Percentiles rank a stretch among this genome's conserved stretches.
Conservation (phyloP, 2,113 vertebrate genomes). For the Sapajus apella region DNA sequence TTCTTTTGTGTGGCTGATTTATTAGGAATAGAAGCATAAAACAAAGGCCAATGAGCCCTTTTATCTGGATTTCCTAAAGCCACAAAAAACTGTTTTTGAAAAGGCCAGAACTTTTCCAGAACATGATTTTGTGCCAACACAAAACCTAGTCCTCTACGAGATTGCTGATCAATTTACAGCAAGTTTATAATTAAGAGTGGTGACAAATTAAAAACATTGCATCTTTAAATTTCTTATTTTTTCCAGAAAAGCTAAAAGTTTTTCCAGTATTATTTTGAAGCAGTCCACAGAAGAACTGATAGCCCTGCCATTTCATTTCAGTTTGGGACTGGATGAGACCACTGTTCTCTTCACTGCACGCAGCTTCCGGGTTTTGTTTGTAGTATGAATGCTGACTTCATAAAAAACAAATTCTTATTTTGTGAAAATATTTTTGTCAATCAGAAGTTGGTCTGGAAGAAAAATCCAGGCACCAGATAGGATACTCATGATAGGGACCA, state of each 20-base stretch:
- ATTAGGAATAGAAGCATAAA: background rate
- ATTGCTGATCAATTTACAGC: background rate
- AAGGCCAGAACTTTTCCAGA: background rate
- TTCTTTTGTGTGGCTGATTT: background rate
- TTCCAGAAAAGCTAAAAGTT: background rate
- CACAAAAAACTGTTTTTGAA: background rate
- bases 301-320: conserved; percentile 31
- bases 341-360: background rate
- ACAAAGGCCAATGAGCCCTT: background rate
- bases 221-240: conserved; percentile 1
- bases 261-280: background rate
- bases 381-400: background rate
- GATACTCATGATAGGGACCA: background rate
- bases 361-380: background rate
- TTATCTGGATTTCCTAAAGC: background rate
- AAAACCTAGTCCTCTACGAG: conserved; percentile 4
- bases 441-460: background rate
- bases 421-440: conserved; percentile 18
- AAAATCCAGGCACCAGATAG: background rate
- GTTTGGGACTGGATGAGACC: background rate
- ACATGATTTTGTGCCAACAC: background rate
- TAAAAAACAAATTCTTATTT: conserved; percentile 16
- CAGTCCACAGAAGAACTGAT: background rate
- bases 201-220: background rate
- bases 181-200: background rate